Evolutionary conservation across 2,797 vertebrate species (phyloP), one percentile per base, ranked within the genome.

Genomic region (Sebastes minor): DNA sequence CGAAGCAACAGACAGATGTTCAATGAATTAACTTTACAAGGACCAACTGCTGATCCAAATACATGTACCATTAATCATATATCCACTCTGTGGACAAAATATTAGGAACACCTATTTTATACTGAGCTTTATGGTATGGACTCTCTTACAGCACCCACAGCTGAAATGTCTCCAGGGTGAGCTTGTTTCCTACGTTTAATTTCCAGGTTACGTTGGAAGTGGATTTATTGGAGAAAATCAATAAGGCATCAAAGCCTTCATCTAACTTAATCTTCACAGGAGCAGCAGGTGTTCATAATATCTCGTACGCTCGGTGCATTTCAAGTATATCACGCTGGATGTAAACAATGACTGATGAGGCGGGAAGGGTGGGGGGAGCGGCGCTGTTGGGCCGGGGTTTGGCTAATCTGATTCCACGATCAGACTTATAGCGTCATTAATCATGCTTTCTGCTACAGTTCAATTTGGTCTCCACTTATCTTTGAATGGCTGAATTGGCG

Each of bases 301-400:
- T 90, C 76, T 78, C 13, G 35, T 77, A 89, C 88, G 90, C 84
- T 53, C 22, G 66, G 84, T 74, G 80, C 88, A 94, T 81, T 97
- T 97, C 96, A 97, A 97, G 97, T 97, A 97, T 95, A 97, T 95
- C 92, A 83, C 28, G 59, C 92, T 93, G 88, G 91, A 94, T 95
- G 95, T 97, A 97, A 98, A 97, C 96, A 95, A 92, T 56, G 76
- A 92, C 91, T 86, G 90, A 91, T 91, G 90, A 93, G 74, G 72
- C 16, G 2, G 76, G 35, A 27, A 59, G 67, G 73, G 61, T 8
- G 42, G 68, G 22, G 13, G 35, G 71, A 1, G 20, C 49, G 60
- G 78, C 20, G 61, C 68, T 27, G 73, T 60, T 46, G 75, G 73
- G 69, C 78, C 76, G 28, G 55, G 71, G 78, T 76, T 76, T 65